These are phyloP conservation scores for Rutpela maculata DNA, from an alignment of 2,888 invertebrate genomes.

Conservation along the genomic window DNA sequence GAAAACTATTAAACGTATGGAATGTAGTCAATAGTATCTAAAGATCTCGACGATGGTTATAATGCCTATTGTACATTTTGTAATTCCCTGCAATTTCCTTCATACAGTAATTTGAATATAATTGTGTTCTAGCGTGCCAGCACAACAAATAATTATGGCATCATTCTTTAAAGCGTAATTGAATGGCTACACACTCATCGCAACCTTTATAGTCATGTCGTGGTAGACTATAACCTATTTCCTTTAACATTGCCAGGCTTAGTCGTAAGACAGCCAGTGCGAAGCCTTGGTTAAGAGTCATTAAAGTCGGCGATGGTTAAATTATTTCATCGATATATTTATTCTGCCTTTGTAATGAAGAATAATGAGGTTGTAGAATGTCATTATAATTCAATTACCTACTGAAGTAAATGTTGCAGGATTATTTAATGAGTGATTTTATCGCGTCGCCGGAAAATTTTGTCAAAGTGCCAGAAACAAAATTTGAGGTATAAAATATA, in stretches of 20 bases:
- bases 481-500: too few relatives aligned
- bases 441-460: background rate
- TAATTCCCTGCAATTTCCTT: background rate
- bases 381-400: slow-evolving; percentile 33
- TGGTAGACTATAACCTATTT: background rate
- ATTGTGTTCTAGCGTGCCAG: slow-evolving; percentile 5
- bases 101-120: slow-evolving; percentile 2
- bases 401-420: background rate
- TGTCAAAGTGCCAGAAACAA: too few relatives aligned
- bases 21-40: background rate
- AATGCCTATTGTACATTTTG: background rate
- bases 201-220: background rate
- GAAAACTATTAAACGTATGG: background rate
- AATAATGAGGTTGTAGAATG: slow-evolving; percentile 31
- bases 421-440: background rate
- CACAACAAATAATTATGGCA: slow-evolving; percentile 16
- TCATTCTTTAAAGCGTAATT: slow-evolving; percentile 22
- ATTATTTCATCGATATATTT: slow-evolving; percentile 37
- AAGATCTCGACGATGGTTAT: background rate
- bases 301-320: slow-evolving; percentile 21
- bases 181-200: background rate
- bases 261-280: slow-evolving; percentile 9
- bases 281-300: slow-evolving; percentile 20
- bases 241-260: background rate
- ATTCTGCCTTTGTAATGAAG: slow-evolving; percentile 6